These are phyloP conservation scores for Pollenia angustigena DNA, from an alignment of 2,888 invertebrate genomes.

Conservation along the genomic window DNA sequence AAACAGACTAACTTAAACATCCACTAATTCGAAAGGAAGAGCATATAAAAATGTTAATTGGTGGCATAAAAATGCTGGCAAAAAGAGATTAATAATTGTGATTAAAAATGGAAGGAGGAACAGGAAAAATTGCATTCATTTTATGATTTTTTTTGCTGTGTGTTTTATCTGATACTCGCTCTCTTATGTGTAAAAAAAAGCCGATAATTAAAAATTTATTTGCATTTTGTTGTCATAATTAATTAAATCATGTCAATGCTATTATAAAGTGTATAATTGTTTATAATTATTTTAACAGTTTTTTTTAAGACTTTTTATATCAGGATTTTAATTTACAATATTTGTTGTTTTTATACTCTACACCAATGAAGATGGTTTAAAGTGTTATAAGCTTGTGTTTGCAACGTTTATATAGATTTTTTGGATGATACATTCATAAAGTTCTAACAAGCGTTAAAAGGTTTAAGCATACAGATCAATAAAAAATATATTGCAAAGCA, in stretches of 20 bases:
- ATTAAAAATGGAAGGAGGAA: constrained; percentile 45
- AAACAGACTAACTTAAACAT: not conserved
- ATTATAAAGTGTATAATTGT: constrained; percentile 71
- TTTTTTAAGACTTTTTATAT: constrained; percentile 35
- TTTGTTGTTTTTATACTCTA: constrained; percentile 53
- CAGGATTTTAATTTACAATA: constrained; percentile 29
- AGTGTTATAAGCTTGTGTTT: too few species aligned
- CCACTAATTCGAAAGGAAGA: not conserved
- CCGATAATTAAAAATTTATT: constrained; percentile 71
- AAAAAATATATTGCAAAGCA: too few species aligned
- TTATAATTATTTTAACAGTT: constrained; percentile 71
- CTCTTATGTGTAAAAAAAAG: constrained; percentile 35
- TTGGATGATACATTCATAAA: too few species aligned
- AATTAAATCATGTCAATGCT: constrained; percentile 74
- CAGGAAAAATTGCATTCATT: constrained; percentile 48
- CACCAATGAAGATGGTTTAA: not conserved
- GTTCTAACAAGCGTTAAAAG: too few species aligned
- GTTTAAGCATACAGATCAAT: too few species aligned
- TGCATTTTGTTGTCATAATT: constrained; percentile 73
- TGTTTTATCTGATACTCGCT: constrained; percentile 28
- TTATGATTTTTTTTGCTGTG: constrained; percentile 29
- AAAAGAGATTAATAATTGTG: constrained; percentile 67
- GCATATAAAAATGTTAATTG: constrained; percentile 58
- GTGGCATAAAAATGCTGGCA: constrained; percentile 53
- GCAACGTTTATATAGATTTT: too few species aligned